Base-by-base conservation (phyloP, 2,113 vertebrate genomes). In the Romanogobio albipinnatus region DNA sequence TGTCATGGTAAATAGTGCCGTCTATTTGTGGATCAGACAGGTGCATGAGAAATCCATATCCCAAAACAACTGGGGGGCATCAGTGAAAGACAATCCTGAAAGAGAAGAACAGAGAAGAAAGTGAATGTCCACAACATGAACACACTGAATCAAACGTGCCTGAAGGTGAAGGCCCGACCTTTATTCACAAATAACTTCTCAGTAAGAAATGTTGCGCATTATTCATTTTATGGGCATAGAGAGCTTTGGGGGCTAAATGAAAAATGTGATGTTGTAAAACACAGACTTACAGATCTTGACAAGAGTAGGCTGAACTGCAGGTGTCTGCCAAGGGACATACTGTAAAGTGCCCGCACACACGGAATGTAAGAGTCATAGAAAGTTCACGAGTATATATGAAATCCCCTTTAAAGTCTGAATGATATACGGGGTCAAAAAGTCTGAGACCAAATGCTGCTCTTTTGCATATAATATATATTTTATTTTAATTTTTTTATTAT, bases 231-330 rank as follows among this genome's bases (percentile, higher is more conserved):
- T 19, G 39, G 51, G 10, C 22, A 61, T 26, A 59, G 7, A 61
- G 51, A 83, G 81, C 19, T 45, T 49, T 14, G 26, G 49, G 29
- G n/a, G 74, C 74, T 53, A 53, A 8, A 29, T 76, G 74, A 76
- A 76, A 76, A 53, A 73, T 39, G 81, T n/a, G 53, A 47, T 81
- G 79, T n/a, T 26, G 45, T 70, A 68, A 81, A 81, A 51, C 79
- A 81, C 45, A 70, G 61, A 19, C 62, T 22, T 68, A 53, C 26
- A 81, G 61, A 70, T 68, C 49, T 70, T 51, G 26, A 70, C 79
- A 81, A 33, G n/a, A 53, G 45, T 53, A 47, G 26, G 26, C 62
- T 53, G 61, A 26, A 49, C 78, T 66, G 8, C 45, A 26, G 24
- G 43, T 36, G 62, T 70, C 62, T 81, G 62, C 79, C 62, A 68